Percentiles rank a stretch among this genome's conserved stretches.
Evolutionary conservation across 2,797 vertebrate species (phyloP).

Genomic region (Lepus townsendii): DNA sequence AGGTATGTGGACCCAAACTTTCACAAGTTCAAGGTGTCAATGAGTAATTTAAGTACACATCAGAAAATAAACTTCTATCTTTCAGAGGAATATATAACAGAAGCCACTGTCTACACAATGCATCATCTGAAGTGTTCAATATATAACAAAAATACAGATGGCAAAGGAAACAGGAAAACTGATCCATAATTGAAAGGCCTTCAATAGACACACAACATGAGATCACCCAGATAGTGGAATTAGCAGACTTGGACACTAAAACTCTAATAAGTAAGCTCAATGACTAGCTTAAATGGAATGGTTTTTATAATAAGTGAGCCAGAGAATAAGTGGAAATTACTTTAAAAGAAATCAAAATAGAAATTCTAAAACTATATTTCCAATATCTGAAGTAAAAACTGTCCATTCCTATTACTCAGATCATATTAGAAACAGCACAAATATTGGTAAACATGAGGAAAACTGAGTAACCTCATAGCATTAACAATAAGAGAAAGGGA

Average conservation of each 20-base stretch:
- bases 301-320: background rate
- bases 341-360: background rate
- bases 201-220: background rate
- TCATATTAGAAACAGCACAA: background rate
- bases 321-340: background rate
- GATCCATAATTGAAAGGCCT: background rate
- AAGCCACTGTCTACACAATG: background rate
- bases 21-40: background rate
- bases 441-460: background rate
- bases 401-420: background rate
- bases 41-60: background rate
- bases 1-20: background rate
- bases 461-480: background rate
- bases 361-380: conserved; percentile 13
- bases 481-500: background rate
- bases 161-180: background rate
- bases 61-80: background rate
- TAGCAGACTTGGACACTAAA: background rate
- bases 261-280: background rate
- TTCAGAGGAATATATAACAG: background rate
- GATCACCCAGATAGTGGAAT: background rate
- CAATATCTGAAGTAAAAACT: background rate
- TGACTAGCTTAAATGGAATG: background rate
- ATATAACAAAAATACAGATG: background rate
- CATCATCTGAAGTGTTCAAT: background rate